Evolutionary conservation across 2,797 vertebrate genomes (phyloP).

Genomic region (Neopelma chrysocephalum): DNA sequence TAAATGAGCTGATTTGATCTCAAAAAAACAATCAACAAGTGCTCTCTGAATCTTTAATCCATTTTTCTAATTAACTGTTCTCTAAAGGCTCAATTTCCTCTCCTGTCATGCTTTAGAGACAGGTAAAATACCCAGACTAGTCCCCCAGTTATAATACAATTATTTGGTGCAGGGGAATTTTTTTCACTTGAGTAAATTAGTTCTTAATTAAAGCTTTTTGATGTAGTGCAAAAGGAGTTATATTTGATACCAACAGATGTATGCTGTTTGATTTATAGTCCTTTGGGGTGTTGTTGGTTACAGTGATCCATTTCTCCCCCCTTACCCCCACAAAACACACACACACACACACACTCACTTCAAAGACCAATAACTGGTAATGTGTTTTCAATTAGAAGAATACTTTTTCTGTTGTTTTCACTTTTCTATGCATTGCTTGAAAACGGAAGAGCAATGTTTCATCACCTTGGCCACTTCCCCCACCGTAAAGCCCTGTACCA

Average conservation of each 20-base stretch:
- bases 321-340: neutral
- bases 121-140: neutral
- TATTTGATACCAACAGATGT: constrained; percentile 41
- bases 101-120: neutral
- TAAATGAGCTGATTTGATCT: neutral
- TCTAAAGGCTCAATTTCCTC: constrained; percentile 53
- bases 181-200: constrained; percentile 58
- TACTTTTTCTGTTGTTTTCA: neutral
- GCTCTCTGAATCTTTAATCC: constrained; percentile 49
- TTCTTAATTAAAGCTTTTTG: constrained; percentile 71
- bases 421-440: neutral
- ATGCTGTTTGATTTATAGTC: constrained; percentile 56
- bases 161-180: constrained; percentile 9
- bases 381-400: neutral
- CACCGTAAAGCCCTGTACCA: neutral
- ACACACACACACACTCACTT: neutral
- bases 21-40: neutral
- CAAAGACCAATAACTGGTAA: neutral
- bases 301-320: neutral
- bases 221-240: constrained; percentile 33
- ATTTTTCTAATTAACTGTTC: constrained; percentile 41
- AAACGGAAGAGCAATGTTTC: neutral
- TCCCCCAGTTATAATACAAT: constrained; percentile 44
- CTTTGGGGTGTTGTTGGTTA: constrained; percentile 31
- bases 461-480: neutral